Percentiles rank a stretch among this genome's conserved stretches.
phyloP scores from a whole-genome alignment of 2,888 invertebrate species.

The Dryadula phaetusa region DNA sequence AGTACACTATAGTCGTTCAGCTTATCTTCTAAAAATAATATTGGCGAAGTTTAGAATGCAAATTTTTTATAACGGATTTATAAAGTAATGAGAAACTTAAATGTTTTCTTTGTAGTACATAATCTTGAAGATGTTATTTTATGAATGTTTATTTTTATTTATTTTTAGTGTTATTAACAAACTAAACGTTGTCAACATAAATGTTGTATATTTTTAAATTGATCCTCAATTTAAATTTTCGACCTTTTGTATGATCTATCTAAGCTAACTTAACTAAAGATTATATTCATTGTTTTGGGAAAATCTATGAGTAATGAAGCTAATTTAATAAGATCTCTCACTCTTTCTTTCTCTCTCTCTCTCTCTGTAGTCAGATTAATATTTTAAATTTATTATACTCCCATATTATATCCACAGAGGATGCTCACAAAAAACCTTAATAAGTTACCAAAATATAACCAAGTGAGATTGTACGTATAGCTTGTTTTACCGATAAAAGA shows the following conservation, averaged over 20 bases:
- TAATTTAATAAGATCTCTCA: no score
- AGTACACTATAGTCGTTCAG: constrained; percentile 57
- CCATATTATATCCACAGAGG: neutral
- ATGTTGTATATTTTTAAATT: no score
- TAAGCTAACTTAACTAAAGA: no score
- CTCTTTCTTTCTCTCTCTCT: no score
- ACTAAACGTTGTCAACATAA: neutral
- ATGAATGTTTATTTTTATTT: neutral
- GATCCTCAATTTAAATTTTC: no score
- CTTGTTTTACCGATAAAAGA: neutral
- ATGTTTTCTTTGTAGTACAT: neutral
- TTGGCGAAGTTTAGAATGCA: constrained; percentile 34
- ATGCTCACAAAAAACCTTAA: neutral
- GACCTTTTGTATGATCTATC: no score
- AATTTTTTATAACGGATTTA: neutral
- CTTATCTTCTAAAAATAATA: constrained; percentile 67
- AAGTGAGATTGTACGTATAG: neutral
- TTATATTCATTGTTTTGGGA: no score
- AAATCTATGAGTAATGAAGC: no score
- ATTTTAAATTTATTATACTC: neutral
- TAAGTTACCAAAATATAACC: neutral
- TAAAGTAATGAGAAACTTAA: neutral
- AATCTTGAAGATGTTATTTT: neutral
- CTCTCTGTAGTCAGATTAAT: no score
- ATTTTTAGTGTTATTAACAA: neutral